Conservation (phyloP, 2,888 invertebrate genomes). For the Oscheius sp. region DNA sequence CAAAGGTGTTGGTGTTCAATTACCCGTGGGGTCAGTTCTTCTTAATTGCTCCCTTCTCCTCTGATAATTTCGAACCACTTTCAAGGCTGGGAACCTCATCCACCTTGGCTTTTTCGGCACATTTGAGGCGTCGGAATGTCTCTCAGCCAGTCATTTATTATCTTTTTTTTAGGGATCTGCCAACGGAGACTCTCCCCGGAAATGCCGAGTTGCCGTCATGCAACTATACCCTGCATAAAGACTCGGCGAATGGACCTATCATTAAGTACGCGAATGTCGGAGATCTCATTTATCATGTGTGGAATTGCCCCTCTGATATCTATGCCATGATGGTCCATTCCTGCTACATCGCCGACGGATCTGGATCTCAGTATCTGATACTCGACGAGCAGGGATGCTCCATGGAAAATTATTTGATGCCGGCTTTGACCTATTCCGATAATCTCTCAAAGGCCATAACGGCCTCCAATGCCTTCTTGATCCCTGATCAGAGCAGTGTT, state of each 20-base stretch:
- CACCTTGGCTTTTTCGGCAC: conserved; percentile 12
- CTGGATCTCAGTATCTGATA: conserved; percentile 52
- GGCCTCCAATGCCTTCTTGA: conserved; percentile 67
- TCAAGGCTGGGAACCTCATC: conserved; percentile 9
- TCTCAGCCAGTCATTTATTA: conserved; percentile 29
- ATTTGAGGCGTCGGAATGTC: conserved; percentile 33
- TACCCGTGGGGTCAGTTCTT: conserved; percentile 46
- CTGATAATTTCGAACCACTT: background rate
- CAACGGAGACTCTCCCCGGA: conserved; percentile 32
- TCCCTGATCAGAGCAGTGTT: conserved; percentile 64
- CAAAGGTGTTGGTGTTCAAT: conserved; percentile 58
- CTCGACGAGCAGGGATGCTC: conserved; percentile 60
- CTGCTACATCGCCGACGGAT: conserved; percentile 62
- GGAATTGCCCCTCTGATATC: conserved; percentile 63
- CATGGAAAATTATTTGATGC: conserved; percentile 50
- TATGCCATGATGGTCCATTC: conserved; percentile 66
- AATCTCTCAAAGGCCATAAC: conserved; percentile 62
- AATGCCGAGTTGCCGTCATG: conserved; percentile 60
- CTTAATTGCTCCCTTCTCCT: background rate
- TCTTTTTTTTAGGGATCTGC: conserved; percentile 44
- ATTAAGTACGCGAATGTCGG: conserved; percentile 56
- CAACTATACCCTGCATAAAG: conserved; percentile 63
- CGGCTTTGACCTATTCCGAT: conserved; percentile 62
- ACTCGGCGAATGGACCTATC: conserved; percentile 65
- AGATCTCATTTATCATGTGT: conserved; percentile 67